A percentile compares a stretch with the other conserved stretches of the same genome.
Evolutionary conservation across 2,113 vertebrate species (phyloP).

Genomic region (Salvelinus namaycush): DNA sequence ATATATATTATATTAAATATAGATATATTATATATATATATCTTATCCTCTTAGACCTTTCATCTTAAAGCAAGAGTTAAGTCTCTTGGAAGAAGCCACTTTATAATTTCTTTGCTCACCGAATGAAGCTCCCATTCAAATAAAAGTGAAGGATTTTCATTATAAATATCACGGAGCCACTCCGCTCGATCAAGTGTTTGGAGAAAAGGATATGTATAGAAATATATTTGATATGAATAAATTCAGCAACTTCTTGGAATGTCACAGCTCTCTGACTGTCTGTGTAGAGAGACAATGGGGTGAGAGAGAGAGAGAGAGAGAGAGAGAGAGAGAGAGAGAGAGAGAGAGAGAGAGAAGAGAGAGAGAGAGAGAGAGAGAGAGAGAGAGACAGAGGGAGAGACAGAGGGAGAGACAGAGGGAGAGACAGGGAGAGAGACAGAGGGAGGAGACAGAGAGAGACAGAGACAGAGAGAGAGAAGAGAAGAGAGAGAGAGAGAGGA

Average conservation of each 20-base stretch:
- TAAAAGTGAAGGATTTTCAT: conserved; percentile 2
- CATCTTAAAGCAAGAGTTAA: conserved; percentile 12
- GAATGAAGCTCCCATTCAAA: neutral
- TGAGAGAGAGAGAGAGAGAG: neutral
- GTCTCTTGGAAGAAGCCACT: neutral
- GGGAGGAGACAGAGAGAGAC: too few species aligned
- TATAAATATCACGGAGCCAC: neutral
- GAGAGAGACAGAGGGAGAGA: too few species aligned
- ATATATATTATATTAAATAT: neutral
- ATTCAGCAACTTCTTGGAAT: neutral
- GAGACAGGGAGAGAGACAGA: too few species aligned
- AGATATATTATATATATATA: neutral
- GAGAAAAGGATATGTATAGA: neutral
- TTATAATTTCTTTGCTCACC: conserved; percentile 3
- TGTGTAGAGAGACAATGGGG: neutral
- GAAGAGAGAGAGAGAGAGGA: too few species aligned
- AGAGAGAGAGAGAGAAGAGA: too few species aligned
- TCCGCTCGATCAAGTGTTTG: neutral
- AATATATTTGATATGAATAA: conserved; percentile 1
- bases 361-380: too few species aligned
- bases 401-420: too few species aligned
- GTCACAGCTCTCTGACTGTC: neutral
- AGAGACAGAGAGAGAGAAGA: too few species aligned
- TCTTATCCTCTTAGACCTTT: conserved; percentile 15
- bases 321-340: too few species aligned